Evolutionary conservation across 1,140 invertebrate genomes (phyloP).

Genomic region (Gryon sp.): DNA sequence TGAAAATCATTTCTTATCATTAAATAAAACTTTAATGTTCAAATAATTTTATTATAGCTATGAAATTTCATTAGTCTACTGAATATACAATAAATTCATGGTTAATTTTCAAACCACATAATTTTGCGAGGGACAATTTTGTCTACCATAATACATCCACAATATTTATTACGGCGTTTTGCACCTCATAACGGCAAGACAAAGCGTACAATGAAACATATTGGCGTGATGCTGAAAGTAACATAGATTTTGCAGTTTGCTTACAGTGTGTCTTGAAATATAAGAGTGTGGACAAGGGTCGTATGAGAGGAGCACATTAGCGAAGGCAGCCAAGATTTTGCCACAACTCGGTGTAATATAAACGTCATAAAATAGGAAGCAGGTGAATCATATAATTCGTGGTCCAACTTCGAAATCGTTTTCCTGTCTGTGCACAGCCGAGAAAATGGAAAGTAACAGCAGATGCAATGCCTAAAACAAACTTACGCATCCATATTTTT

Average conservation of each 20-base stretch:
- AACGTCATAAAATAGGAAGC: conserved; percentile 80
- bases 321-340: conserved; percentile 70
- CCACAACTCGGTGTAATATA: conserved; percentile 76
- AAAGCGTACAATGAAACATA: conserved; percentile 42
- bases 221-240: conserved; percentile 25
- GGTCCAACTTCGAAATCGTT: conserved; percentile 71
- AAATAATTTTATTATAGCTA: background rate
- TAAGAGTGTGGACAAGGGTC: conserved; percentile 62
- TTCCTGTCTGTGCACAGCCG: conserved; percentile 33
- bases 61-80: too few relatives aligned
- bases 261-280: conserved; percentile 58
- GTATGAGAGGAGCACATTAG: conserved; percentile 64
- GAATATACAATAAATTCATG: too few relatives aligned
- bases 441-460: conserved; percentile 55
- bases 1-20: too few relatives aligned
- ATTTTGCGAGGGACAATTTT: conserved; percentile 2
- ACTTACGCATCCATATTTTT: conserved; percentile 38
- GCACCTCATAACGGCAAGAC: conserved; percentile 33
- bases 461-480: conserved; percentile 14
- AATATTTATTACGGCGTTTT: conserved; percentile 33
- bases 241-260: conserved; percentile 60
- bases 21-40: too few relatives aligned
- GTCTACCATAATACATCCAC: conserved; percentile 26
- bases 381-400: conserved; percentile 80
- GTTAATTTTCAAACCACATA: too few relatives aligned